Base-by-base conservation (phyloP, 2,797 vertebrate genomes). In the Halcyon smyrnensis region DNA sequence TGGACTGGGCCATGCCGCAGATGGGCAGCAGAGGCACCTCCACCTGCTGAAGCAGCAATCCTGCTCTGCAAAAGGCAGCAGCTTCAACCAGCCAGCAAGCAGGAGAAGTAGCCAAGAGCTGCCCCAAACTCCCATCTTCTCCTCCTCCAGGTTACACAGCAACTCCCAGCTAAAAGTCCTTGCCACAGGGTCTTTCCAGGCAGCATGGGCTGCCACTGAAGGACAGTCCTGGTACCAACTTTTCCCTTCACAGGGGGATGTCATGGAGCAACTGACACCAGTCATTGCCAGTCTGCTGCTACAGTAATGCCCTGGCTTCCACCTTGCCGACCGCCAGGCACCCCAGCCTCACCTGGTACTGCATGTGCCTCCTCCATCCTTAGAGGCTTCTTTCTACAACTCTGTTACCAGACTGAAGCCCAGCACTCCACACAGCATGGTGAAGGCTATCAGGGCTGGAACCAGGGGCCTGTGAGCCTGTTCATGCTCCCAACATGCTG, bases 11-110 rank as follows among this genome's bases (percentile, higher is more conserved):
- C 1, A 0, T 3, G 6, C 4, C 3, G 85, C 56, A 62, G 57
- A 57, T 1, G 0, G 74, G 84, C 30, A 74, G 60, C 70, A 93
- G 64, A 84, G 77, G 68, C 53, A 89, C 57, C 69, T 93, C 73
- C 80, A 88, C 15, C 30, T 91, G 87, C 91, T 93, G 88, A 96
- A 87, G 86, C 74, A 82, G 84, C 64, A 92, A 2, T 64, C 67
- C 70, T 53, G 67, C 90, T 74, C 80, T 84, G 70, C 63, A 34
- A 87, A 90, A 54, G 78, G n/a, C 70, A 90, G 32, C 1, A 0
- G 46, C 28, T 43, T 89, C 74, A 50, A 37, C 53, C 70, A 78
- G 60, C 20, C 50, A 87, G 51, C 30, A 84, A 81, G 54, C 6
- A 21, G 41, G 5, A 84, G n/a, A 77, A 83, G 51, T 2, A 48